Conservation (phyloP, 2,113 vertebrate genomes). For the Spermophilus dauricus region DNA sequence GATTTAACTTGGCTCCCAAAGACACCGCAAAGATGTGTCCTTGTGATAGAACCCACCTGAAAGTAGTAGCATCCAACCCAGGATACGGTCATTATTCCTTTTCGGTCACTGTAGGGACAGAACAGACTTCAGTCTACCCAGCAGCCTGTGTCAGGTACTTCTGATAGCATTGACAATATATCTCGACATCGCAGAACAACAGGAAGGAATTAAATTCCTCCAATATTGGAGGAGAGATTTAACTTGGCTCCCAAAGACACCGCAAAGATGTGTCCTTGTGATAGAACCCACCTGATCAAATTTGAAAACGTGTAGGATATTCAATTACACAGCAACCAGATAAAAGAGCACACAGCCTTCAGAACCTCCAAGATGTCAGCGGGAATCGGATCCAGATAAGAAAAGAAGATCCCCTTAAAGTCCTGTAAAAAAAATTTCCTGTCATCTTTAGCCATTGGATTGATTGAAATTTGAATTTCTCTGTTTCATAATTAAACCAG, state of each 20-base stretch:
- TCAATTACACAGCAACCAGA: neutral
- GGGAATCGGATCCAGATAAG: slow-evolving; percentile 14
- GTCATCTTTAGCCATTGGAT: neutral
- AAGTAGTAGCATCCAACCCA: neutral
- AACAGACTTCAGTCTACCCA: neutral
- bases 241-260: slow-evolving; percentile 14
- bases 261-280: slow-evolving; percentile 49
- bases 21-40: slow-evolving; percentile 30
- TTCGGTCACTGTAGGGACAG: neutral
- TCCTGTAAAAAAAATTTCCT: slow-evolving; percentile 38
- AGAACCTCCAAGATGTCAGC: neutral
- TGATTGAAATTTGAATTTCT: slow-evolving; percentile 63
- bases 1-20: slow-evolving; percentile 47
- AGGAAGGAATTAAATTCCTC: slow-evolving; percentile 54
- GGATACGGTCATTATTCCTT: neutral
- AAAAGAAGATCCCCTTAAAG: slow-evolving; percentile 16
- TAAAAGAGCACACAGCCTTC: neutral
- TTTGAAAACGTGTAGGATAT: neutral
- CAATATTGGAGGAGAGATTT: slow-evolving; percentile 26
- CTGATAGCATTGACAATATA: neutral
- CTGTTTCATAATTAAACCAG: slow-evolving; percentile 53
- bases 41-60: neutral
- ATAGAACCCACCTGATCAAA: neutral
- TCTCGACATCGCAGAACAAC: neutral
- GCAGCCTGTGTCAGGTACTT: neutral